Evolutionary conservation across 2,797 vertebrate species (phyloP), one percentile per base, ranked within the genome.

Genomic region (Crocidura indochinensis): DNA sequence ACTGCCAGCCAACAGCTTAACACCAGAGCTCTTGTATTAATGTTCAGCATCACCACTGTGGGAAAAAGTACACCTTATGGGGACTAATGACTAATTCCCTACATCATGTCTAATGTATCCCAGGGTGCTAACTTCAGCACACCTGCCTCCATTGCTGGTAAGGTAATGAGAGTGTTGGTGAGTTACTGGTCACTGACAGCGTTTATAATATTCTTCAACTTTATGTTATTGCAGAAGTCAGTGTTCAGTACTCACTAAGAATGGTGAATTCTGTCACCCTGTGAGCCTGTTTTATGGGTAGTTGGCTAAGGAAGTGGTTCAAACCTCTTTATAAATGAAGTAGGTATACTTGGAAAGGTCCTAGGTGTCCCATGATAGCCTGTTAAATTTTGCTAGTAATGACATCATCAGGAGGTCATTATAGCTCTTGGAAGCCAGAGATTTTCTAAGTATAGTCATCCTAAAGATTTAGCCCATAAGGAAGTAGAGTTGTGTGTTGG

Each of bases 41-140:
- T 87, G 51, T 53, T 91, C 67, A 6, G 1, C 86, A 88, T 89
- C 94, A 92, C 90, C 94, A 96, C 31, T 78, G 88, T 90, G 95
- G 88, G 90, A 77, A 68, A 89, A 88, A 89, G 85, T 87, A 87
- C 0, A 1, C 86, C 94, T 95, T 95, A 84, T 94, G 90, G 94
- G 95, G 92, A 94, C 96, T 95, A 91, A 94, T 96, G 96, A 95
- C 94, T 93, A 96, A 96, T 94, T 95, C 94, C 96, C 94, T 95
- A 94, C 96, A 96, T 97, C 96, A 88, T 72, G 82, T 94, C 94
- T 97, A 96, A 96, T 96, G 95, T 72, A 95, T 96, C 96, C 96
- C 96, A 85, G 68, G 96, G 84, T 92, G 94, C 96, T 94, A 95
- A 97, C 96, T 96, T 96, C 84, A 87, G 95, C 94, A 94, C 96